Base-by-base conservation (phyloP, 2,113 vertebrate genomes). In the Mugil cephalus region DNA sequence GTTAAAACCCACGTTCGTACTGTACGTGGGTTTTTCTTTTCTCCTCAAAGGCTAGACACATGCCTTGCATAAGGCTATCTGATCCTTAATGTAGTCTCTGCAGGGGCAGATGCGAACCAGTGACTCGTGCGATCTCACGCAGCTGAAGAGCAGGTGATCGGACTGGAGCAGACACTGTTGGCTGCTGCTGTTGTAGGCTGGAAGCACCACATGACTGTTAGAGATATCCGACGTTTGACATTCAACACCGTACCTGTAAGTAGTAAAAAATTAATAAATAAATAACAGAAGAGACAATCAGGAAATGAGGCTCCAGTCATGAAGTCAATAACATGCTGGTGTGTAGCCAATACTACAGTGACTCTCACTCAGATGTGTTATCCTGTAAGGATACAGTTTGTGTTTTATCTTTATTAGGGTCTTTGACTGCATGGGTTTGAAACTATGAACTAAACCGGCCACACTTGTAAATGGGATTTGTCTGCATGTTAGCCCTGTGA, bases 21-120 rank as follows among this genome's bases (percentile, higher is more conserved):
- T 13, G 4, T 6, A 30, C 2, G 11, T 0, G 4, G 4, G 39
- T 42, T 24, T 11, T 30, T 64, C 11, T 50, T 11, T 42, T 0
- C 18, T 5, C n/a, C 52, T 18, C 59, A 67, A 1, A 17, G 18
- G 34, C 62, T 40, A 83, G 15, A 96, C 87, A 84, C 96, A 97
- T 79, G 93, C 92, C 77, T 93, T 93, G 79, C 95, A 96, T 71
- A 96, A 94, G 0, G 96, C 96, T 70, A 96, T 95, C 90, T 97
- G 96, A 79, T 96, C 96, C 82, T 96, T 98, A 85, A 96, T 95
- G 63, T 96, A 97, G 94, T 97, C 95, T 87, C 96, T 94, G 84
- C 95, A 96, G 24, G 96, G 96, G 82, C 95, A 98, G 92, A 97
- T 66, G 67, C 92, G 92, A 68, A 80, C 86, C 82, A 95, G 91